Base-by-base conservation (phyloP, 2,797 vertebrate genomes). In the Mormyrus proboscirostris region DNA sequence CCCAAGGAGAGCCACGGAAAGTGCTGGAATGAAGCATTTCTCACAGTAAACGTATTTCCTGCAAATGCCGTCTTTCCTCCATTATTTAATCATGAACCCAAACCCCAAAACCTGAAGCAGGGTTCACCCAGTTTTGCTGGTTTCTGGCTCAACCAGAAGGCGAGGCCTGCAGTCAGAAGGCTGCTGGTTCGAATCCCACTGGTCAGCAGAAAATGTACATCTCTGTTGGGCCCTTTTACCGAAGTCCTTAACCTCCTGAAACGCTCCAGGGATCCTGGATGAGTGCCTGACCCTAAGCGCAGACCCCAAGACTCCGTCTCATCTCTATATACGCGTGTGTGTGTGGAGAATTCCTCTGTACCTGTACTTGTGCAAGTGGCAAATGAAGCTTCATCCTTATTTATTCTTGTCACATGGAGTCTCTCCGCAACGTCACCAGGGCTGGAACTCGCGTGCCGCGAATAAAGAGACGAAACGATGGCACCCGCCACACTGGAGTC, bases 21-120 rank as follows among this genome's bases (percentile, higher is more conserved):
- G 83, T 93, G 90, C 92, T 94, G 89, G 91, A 93, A 95, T 94
- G 94, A 94, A 90, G 93, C 93, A 95, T 92, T 93, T 92, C 93
- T 94, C 92, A 93, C 92, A 90, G 91, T 93, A 96, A 95, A 93
- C 93, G 50, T 84, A 62, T 89, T 94, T 94, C 94, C 94, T 92
- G 90, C 90, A 94, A 94, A 93, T 91, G 92, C 93, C 91, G 91
- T 93, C 94, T 94, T 92, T 92, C 8, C 93, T 94, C 93, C 92
- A 93, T 94, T 95, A 95, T 95, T 95, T 94, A 93, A 94, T 96
- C 94, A 94, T 94, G 95, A 95, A 96, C 95, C 93, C 76, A 49
- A 73, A 38, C 1, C 65, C 65, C 25, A 73, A 73, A 38, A 38
- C 10, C 65, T 16, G 65, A 73, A 2, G 25, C 65, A 4, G 65